phyloP scores from a whole-genome alignment of 2,888 invertebrate species.

The Caradrina kadenii region DNA sequence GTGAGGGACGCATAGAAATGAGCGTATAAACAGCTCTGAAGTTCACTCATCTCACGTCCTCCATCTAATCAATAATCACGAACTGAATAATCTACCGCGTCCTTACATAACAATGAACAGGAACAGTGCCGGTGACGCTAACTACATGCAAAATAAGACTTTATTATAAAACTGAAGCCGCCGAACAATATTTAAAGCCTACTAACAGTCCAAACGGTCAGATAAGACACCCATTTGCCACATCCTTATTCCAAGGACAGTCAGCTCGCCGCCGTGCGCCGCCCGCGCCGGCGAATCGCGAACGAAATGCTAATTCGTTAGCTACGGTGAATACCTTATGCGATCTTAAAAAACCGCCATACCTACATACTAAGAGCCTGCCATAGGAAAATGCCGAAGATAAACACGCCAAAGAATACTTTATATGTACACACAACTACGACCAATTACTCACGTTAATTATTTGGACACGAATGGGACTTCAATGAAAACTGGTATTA shows the following conservation, averaged over 20 bases:
- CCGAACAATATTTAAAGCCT: constrained; percentile 62
- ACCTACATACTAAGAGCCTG: constrained; percentile 68
- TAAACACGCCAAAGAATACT: constrained; percentile 68
- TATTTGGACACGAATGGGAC: constrained; percentile 68
- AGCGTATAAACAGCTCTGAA: constrained; percentile 47
- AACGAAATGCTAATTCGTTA: constrained; percentile 86
- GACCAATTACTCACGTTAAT: constrained; percentile 72
- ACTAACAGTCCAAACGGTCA: constrained; percentile 75
- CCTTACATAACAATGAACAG: constrained; percentile 66
- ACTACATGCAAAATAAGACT: constrained; percentile 65
- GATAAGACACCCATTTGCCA: constrained; percentile 81
- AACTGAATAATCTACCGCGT: constrained; percentile 64
- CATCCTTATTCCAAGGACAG: constrained; percentile 89
- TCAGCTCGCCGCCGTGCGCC: constrained; percentile 64
- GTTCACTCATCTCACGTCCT: constrained; percentile 58
- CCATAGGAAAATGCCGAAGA: constrained; percentile 77
- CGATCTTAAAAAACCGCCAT: constrained; percentile 78
- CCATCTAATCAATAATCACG: constrained; percentile 66
- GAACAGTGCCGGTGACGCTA: constrained; percentile 59
- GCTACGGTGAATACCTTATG: constrained; percentile 86
- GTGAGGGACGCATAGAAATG: constrained; percentile 47
- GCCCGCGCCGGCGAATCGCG: constrained; percentile 76
- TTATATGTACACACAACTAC: constrained; percentile 68
- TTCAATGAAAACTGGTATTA: constrained; percentile 60
- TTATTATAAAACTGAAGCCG: constrained; percentile 61